Percentiles rank a stretch among this genome's conserved stretches.
These are phyloP conservation scores for Pteria penguin DNA, from an alignment of 2,888 invertebrate species.

Conservation along the genomic window DNA sequence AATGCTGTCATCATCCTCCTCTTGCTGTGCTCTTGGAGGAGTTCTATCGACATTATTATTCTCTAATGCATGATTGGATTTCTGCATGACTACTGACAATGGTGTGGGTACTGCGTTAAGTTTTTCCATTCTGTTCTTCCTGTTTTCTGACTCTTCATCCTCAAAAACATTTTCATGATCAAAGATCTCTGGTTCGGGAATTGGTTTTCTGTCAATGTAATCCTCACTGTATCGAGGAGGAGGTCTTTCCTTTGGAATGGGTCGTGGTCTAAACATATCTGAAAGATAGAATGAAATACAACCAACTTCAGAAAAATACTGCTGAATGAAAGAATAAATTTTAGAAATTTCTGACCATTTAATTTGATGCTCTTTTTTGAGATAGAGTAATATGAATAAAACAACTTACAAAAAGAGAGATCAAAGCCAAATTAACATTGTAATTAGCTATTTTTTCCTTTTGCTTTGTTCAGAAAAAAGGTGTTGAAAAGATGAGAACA, in stretches of 20 bases:
- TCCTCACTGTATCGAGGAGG: conserved; percentile 2
- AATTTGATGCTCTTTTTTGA: too few relatives aligned
- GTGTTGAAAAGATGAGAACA: too few relatives aligned
- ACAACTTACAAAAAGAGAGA: too few relatives aligned
- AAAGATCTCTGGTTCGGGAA: conserved; percentile 21
- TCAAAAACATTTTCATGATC: conserved; percentile 18
- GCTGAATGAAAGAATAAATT: too few relatives aligned
- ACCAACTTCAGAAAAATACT: too few relatives aligned
- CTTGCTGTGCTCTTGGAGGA: conserved; percentile 6
- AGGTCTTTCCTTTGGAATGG: conserved; percentile 12
- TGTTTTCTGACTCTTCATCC: conserved; percentile 38
- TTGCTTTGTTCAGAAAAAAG: too few relatives aligned
- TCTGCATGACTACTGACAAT: conserved; percentile 44
- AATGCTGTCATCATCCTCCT: conserved; percentile 23
- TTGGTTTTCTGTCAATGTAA: conserved; percentile 15
- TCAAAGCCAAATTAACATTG: too few relatives aligned
- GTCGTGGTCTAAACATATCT: conserved; percentile 29
- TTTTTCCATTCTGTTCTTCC: conserved; percentile 57
- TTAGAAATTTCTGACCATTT: too few relatives aligned
- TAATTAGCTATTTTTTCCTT: too few relatives aligned
- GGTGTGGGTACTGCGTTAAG: conserved; percentile 62
- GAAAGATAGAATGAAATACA: neutral
- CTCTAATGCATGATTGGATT: conserved; percentile 15
- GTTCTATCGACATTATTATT: conserved; percentile 17
- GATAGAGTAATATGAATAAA: too few relatives aligned